Evolutionary conservation across 2,797 vertebrate species (phyloP).

Genomic region (Luscinia megarhynchos): DNA sequence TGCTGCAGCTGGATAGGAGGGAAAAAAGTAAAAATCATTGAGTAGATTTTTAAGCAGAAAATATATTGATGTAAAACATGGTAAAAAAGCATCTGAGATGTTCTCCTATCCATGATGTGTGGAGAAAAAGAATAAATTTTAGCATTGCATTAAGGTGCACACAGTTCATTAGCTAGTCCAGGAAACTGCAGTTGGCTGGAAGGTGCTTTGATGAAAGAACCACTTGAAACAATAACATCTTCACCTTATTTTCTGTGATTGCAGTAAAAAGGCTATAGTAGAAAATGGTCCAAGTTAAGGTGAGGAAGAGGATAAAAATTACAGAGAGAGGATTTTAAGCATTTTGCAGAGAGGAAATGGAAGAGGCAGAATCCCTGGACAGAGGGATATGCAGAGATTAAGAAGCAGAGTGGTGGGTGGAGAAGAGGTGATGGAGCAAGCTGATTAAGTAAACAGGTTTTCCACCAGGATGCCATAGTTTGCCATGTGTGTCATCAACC

Average conservation of each 20-base stretch:
- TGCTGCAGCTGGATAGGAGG: not conserved
- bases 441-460: not conserved
- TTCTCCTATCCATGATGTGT: not conserved
- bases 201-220: not conserved
- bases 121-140: not conserved
- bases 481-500: not conserved
- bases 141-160: not conserved
- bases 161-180: not conserved
- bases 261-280: not conserved
- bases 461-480: not conserved
- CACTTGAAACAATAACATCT: not conserved
- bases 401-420: not conserved
- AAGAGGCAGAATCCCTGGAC: not conserved
- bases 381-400: not conserved
- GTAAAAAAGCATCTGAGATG: not conserved
- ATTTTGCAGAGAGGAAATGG: not conserved
- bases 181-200: not conserved
- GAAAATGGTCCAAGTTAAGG: not conserved
- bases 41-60: not conserved
- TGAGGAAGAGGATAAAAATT: not conserved
- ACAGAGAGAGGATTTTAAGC: not conserved
- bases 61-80: not conserved
- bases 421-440: not conserved
- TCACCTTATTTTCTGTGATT: not conserved
- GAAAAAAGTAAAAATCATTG: not conserved